phyloP scores from a whole-genome alignment of 2,797 vertebrate species.

The Acridotheres tristis region DNA sequence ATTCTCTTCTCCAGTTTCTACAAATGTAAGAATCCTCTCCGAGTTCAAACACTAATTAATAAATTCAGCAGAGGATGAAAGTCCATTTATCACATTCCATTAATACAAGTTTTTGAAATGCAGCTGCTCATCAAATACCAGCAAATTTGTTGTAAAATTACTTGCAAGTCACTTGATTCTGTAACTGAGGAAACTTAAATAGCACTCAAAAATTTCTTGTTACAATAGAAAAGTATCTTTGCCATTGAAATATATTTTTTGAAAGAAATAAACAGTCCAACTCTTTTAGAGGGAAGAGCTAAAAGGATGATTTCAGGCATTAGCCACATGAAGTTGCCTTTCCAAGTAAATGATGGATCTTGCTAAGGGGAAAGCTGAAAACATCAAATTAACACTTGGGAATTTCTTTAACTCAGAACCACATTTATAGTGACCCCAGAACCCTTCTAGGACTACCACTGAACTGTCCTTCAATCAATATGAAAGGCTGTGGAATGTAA shows the following conservation, averaged over 20 bases:
- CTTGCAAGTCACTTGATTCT: not conserved
- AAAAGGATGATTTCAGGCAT: not conserved
- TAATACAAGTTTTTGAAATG: not conserved
- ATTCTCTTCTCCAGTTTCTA: not conserved
- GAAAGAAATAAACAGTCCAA: not conserved
- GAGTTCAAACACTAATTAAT: not conserved
- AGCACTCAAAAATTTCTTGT: not conserved
- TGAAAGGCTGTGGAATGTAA: not conserved
- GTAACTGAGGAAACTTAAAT: not conserved
- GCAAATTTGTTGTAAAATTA: not conserved
- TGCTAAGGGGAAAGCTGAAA: not conserved
- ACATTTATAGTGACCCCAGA: not conserved
- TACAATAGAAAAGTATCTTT: not conserved
- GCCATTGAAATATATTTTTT: not conserved
- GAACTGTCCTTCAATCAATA: not conserved
- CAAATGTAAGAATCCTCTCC: not conserved
- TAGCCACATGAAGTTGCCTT: not conserved
- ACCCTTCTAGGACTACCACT: not conserved
- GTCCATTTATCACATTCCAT: not conserved
- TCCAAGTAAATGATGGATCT: not conserved
- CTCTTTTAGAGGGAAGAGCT: not conserved
- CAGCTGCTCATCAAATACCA: not conserved
- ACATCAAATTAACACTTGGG: not conserved
- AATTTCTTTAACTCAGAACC: not conserved
- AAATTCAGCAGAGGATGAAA: not conserved